Evolutionary conservation across 2,888 invertebrate genomes (phyloP).

Genomic region (Orthonevra nobilis): DNA sequence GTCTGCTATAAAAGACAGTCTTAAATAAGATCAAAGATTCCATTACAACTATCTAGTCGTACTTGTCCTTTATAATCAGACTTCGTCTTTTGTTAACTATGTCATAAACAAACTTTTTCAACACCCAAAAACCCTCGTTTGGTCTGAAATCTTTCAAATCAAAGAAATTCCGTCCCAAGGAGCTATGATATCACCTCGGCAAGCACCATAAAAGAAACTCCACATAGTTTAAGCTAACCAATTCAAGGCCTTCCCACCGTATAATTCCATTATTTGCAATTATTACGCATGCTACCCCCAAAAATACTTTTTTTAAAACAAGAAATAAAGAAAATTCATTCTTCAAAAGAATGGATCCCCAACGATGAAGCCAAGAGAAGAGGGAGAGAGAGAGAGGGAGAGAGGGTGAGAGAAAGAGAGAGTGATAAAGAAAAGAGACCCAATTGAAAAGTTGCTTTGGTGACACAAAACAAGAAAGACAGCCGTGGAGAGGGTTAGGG

Average conservation of each 20-base stretch:
- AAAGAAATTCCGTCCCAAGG: background rate
- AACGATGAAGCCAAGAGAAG: no score
- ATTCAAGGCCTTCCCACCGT: slow-evolving; percentile 49
- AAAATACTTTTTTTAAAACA: slow-evolving; percentile 34
- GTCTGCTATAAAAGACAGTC: no score
- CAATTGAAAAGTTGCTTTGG: slow-evolving; percentile 70
- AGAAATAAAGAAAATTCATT: background rate
- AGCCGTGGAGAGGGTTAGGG: slow-evolving; percentile 45
- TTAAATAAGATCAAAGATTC: no score
- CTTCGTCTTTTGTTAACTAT: background rate
- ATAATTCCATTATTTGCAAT: slow-evolving; percentile 63
- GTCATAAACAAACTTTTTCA: slow-evolving; percentile 5
- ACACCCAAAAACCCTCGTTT: slow-evolving; percentile 7
- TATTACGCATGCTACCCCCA: slow-evolving; percentile 65
- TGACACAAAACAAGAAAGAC: slow-evolving; percentile 62
- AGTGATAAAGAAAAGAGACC: slow-evolving; percentile 47
- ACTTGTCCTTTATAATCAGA: no score
- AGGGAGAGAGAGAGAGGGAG: no score
- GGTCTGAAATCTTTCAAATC: background rate
- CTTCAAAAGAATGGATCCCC: no score
- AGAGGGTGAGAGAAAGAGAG: no score
- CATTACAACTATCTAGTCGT: no score
- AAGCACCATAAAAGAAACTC: background rate
- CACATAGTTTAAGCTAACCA: slow-evolving; percentile 20
- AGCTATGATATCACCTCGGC: background rate